Conservation (phyloP, 2,113 vertebrate species). For the Malurus elegans region DNA sequence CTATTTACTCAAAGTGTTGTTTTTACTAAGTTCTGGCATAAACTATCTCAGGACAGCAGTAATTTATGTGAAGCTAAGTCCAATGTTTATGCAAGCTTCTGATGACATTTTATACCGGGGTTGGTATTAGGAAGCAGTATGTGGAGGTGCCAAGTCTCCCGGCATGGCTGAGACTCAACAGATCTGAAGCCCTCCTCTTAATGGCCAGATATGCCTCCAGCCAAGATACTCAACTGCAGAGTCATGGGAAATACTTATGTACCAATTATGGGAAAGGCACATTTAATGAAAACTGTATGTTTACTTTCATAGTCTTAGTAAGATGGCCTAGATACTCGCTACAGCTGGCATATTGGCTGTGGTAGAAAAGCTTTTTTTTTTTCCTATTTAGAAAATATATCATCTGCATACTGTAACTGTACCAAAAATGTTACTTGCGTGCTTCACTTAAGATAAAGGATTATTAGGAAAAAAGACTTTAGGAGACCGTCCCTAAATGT, state of each 20-base stretch:
- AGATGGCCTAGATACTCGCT: conserved; percentile 65
- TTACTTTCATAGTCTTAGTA: conserved; percentile 70
- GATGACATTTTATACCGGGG: conserved; percentile 79
- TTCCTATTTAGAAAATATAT: conserved; percentile 50
- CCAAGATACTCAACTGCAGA: conserved; percentile 75
- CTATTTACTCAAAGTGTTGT: conserved; percentile 78
- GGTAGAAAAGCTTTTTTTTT: conserved; percentile 33
- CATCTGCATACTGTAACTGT: conserved; percentile 10
- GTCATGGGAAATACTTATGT: conserved; percentile 80
- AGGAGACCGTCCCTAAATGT: not conserved
- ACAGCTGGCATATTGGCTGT: conserved; percentile 60
- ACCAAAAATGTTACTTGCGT: conserved; percentile 4
- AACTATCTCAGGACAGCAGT: conserved; percentile 76
- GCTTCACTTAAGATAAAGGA: conserved; percentile 13
- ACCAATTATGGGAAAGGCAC: conserved; percentile 74
- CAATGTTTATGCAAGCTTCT: conserved; percentile 83
- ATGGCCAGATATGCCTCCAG: conserved; percentile 76
- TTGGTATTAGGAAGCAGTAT: conserved; percentile 79
- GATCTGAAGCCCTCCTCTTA: conserved; percentile 73
- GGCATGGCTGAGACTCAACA: conserved; percentile 72
- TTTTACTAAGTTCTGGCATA: conserved; percentile 80
- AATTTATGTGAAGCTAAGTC: conserved; percentile 82
- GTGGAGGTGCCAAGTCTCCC: conserved; percentile 77
- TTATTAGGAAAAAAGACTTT: not conserved
- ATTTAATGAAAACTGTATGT: conserved; percentile 77